phyloP scores from a whole-genome alignment of 2,888 invertebrate genomes.

The Antheraea assamensis region DNA sequence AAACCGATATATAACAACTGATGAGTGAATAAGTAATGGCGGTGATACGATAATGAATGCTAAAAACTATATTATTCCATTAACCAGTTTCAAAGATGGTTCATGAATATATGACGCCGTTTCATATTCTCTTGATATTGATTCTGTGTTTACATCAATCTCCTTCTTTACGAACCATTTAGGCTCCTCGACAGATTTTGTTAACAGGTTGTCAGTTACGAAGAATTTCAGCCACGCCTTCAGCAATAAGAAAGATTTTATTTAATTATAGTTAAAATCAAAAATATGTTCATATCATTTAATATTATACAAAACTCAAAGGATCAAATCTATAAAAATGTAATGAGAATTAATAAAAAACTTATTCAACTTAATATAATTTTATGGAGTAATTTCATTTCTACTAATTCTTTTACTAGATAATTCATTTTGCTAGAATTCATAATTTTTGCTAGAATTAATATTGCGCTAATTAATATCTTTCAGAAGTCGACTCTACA shows the following conservation, averaged over 20 bases:
- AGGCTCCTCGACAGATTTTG: slow-evolving; percentile 76
- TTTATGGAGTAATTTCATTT: slow-evolving; percentile 14
- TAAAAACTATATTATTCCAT: slow-evolving; percentile 72
- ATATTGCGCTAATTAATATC: not conserved
- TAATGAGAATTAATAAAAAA: not conserved
- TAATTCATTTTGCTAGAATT: slow-evolving; percentile 8
- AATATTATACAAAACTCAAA: slow-evolving; percentile 14
- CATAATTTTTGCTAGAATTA: slow-evolving; percentile 9
- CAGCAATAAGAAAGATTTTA: slow-evolving; percentile 67
- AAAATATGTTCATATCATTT: slow-evolving; percentile 8
- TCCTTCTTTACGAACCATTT: slow-evolving; percentile 73
- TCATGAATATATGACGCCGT: slow-evolving; percentile 64
- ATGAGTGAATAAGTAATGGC: slow-evolving; percentile 53
- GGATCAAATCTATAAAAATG: not conserved
- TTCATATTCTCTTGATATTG: slow-evolving; percentile 62
- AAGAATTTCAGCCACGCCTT: slow-evolving; percentile 83
- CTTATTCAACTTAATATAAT: slow-evolving; percentile 1
- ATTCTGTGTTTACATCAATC: slow-evolving; percentile 65
- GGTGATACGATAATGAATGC: slow-evolving; percentile 41
- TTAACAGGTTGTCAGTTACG: slow-evolving; percentile 78
- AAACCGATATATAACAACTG: slow-evolving; percentile 49
- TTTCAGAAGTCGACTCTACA: slow-evolving; percentile 28
- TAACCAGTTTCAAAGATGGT: slow-evolving; percentile 76
- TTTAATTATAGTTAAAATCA: slow-evolving; percentile 15
- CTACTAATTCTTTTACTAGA: not conserved